phyloP scores from a whole-genome alignment of 2,888 invertebrate genomes.

The Eustalomyia histrio region DNA sequence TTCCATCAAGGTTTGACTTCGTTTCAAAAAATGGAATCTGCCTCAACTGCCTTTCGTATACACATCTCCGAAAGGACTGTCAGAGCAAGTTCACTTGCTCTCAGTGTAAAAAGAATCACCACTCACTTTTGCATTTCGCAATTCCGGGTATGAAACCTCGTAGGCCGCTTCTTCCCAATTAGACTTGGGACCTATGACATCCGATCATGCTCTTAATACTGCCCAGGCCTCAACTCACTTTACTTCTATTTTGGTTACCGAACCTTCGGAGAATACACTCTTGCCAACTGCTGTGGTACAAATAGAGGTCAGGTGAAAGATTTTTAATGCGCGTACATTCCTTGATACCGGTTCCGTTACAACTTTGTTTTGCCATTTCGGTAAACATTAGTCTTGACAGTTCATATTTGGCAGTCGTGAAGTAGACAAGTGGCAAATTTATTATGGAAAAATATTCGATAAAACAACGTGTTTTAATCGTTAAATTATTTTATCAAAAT shows the following conservation, averaged over 20 bases:
- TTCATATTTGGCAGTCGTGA: too few species aligned
- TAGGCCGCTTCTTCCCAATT: background rate
- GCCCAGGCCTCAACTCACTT: background rate
- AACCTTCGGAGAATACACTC: background rate
- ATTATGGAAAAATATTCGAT: too few species aligned
- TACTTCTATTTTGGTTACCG: background rate
- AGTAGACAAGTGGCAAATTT: too few species aligned
- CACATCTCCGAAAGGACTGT: constrained; percentile 4
- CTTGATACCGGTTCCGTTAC: constrained; percentile 16
- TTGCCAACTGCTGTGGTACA: background rate
- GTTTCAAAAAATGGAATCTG: constrained; percentile 13
- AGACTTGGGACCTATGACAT: background rate
- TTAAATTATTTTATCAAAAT: too few species aligned
- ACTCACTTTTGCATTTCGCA: constrained; percentile 19
- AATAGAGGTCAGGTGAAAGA: background rate
- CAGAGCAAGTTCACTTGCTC: background rate
- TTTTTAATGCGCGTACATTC: background rate
- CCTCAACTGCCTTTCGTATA: constrained; percentile 9
- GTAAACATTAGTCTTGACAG: too few species aligned
- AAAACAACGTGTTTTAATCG: too few species aligned
- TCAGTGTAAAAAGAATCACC: constrained; percentile 10
- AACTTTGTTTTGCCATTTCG: too few species aligned
- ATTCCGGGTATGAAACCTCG: background rate
- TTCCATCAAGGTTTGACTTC: constrained; percentile 6
- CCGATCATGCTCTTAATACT: background rate